Evolutionary conservation across 2,888 invertebrate species (phyloP).

Genomic region (Lithophane ornitopus): DNA sequence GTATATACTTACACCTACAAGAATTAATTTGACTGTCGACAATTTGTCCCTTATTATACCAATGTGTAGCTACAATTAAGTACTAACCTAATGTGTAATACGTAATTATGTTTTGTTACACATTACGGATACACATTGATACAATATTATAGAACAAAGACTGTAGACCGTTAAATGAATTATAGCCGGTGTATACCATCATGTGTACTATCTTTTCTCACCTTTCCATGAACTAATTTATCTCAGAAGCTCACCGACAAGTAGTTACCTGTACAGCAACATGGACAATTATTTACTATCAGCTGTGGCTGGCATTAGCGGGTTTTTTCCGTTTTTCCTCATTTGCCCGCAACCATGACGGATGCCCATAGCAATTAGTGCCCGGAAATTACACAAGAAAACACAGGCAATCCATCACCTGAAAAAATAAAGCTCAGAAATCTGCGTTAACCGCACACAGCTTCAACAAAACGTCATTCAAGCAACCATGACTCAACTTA

Average conservation of each 20-base stretch:
- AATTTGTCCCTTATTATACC: no score
- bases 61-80: no score
- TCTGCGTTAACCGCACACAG: constrained; percentile 79
- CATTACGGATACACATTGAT: neutral
- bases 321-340: constrained; percentile 78
- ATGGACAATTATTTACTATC: constrained; percentile 75
- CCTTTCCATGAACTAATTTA: constrained; percentile 39
- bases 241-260: constrained; percentile 36
- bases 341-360: constrained; percentile 83
- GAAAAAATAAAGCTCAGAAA: constrained; percentile 87
- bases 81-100: no score
- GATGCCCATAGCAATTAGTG: constrained; percentile 88
- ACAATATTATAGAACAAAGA: neutral
- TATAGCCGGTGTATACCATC: neutral
- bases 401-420: constrained; percentile 89
- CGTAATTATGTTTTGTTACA: neutral
- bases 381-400: constrained; percentile 90
- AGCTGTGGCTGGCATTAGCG: constrained; percentile 73
- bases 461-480: constrained; percentile 78
- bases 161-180: neutral
- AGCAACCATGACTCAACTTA: constrained; percentile 60
- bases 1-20: no score
- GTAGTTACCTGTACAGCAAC: constrained; percentile 56
- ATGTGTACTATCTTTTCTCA: neutral
- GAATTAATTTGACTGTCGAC: no score